Evolutionary conservation across 2,113 vertebrate species (phyloP).

Genomic region (Drymodes brunneopygia): DNA sequence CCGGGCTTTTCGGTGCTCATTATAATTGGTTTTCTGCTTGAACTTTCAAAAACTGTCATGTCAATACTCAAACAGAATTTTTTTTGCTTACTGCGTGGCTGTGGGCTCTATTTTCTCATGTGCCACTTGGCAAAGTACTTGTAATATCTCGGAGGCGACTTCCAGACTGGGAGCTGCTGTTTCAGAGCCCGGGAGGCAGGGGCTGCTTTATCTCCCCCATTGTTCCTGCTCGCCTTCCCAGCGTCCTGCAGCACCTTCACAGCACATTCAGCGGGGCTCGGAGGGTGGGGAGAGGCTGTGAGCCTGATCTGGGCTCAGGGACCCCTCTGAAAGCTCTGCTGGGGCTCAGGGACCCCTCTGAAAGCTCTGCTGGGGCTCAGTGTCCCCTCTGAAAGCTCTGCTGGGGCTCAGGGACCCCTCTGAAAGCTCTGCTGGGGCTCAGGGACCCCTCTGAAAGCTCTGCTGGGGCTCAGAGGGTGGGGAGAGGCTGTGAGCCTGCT

Average conservation of each 20-base stretch:
- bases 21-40: conserved; percentile 93
- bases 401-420: no score
- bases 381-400: no score
- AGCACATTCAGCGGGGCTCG: no score
- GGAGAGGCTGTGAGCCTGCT: no score
- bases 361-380: no score
- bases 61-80: conserved; percentile 91
- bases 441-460: no score
- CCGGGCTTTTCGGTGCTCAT: conserved; percentile 84
- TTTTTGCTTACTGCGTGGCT: conserved; percentile 84
- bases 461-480: no score
- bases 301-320: neutral
- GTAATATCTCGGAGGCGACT: conserved; percentile 84
- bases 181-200: conserved; percentile 62
- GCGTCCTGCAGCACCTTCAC: neutral
- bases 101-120: conserved; percentile 83
- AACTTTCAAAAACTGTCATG: conserved; percentile 92
- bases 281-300: neutral
- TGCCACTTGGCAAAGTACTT: conserved; percentile 87
- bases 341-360: neutral
- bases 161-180: conserved; percentile 73
- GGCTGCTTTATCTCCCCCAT: conserved; percentile 50
- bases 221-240: neutral
- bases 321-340: neutral
- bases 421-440: no score